A percentile compares a stretch with the other conserved stretches of the same genome.
Evolutionary conservation across 2,888 invertebrate species (phyloP).

Genomic region (Tachina fera): DNA sequence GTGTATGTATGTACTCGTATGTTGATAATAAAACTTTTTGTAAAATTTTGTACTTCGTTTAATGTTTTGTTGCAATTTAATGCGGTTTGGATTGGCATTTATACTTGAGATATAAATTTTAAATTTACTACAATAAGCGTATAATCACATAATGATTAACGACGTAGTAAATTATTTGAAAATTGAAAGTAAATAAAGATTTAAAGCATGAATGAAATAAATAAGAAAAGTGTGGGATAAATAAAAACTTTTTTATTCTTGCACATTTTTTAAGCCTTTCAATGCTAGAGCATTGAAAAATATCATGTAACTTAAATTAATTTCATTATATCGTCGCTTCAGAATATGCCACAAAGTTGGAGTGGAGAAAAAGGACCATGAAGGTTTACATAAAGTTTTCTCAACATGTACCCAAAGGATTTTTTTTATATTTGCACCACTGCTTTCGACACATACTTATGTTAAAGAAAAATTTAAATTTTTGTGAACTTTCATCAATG

Average conservation of each 20-base stretch:
- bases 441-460: no score
- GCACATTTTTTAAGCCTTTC: background rate
- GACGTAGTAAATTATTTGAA: slow-evolving; percentile 41
- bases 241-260: background rate
- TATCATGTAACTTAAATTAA: no score
- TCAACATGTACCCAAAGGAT: no score
- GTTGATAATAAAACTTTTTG: slow-evolving; percentile 47
- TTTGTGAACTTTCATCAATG: no score
- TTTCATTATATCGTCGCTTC: no score
- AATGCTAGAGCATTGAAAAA: no score
- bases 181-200: slow-evolving; percentile 42
- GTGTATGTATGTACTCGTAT: slow-evolving; percentile 6
- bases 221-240: background rate
- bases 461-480: no score
- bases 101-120: slow-evolving; percentile 42
- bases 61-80: slow-evolving; percentile 13
- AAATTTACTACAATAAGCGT: slow-evolving; percentile 58
- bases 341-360: no score
- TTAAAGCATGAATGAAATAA: background rate
- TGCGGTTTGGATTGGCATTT: background rate
- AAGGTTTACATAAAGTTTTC: no score
- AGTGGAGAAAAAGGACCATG: no score
- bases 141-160: slow-evolving; percentile 55
- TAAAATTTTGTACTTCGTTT: slow-evolving; percentile 42
- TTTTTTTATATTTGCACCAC: no score